Conservation (phyloP, 2,888 invertebrate species). For the Ornithoptera alexandrae region DNA sequence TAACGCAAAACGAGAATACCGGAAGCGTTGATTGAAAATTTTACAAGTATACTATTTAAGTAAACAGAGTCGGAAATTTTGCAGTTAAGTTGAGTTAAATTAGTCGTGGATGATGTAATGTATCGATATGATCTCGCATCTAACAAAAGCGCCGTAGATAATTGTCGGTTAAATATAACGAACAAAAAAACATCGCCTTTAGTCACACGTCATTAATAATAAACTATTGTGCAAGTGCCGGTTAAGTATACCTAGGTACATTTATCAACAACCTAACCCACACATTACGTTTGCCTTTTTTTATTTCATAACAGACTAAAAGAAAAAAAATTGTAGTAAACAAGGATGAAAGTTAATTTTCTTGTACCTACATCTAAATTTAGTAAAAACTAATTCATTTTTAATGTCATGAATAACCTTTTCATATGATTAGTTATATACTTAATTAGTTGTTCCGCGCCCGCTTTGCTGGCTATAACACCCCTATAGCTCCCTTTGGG, state of each 20-base stretch:
- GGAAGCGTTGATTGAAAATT: no score
- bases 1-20: no score
- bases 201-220: constrained; percentile 23
- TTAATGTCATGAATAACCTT: no score
- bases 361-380: no score
- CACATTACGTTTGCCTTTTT: background rate
- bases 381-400: no score
- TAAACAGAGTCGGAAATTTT: no score
- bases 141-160: constrained; percentile 12
- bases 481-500: no score
- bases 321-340: background rate
- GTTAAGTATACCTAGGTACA: constrained; percentile 3
- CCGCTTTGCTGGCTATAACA: no score
- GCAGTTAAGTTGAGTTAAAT: background rate
- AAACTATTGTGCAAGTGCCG: constrained; percentile 15
- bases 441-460: no score
- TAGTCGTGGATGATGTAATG: background rate
- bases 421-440: no score
- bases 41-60: no score
- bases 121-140: constrained; percentile 3
- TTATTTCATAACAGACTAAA: background rate
- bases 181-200: constrained; percentile 10
- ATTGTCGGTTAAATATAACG: constrained; percentile 23
- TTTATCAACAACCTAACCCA: constrained; percentile 9
- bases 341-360: no score